Evolutionary conservation across 2,888 invertebrate species (phyloP).

Genomic region (Micoletzkya japonica): DNA sequence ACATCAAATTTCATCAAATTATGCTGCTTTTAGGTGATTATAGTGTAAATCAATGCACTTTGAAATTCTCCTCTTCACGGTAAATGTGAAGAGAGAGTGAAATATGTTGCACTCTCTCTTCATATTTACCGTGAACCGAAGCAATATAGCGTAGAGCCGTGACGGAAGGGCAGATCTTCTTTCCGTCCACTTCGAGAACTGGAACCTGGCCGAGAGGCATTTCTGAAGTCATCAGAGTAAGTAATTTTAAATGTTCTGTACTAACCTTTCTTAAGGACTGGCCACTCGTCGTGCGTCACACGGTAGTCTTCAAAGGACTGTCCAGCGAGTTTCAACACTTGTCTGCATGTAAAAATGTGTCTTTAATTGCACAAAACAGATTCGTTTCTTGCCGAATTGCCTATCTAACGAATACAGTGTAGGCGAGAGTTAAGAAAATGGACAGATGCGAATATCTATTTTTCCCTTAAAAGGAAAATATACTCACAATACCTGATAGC

Average conservation of each 20-base stretch:
- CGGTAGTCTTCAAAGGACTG: slow-evolving; percentile 45
- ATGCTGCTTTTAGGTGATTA: no score
- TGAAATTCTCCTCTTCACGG: no score
- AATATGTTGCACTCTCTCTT: background rate
- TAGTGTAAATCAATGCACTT: no score
- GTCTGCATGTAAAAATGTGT: background rate
- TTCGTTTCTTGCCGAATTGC: background rate
- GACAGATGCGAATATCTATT: background rate
- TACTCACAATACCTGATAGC: slow-evolving; percentile 32
- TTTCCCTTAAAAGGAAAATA: background rate
- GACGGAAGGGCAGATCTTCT: slow-evolving; percentile 50
- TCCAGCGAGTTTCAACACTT: slow-evolving; percentile 35
- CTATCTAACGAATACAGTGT: background rate
- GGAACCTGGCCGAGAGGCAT: slow-evolving; percentile 59
- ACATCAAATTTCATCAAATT: no score
- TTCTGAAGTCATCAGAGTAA: slow-evolving; percentile 35
- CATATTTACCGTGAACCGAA: slow-evolving; percentile 49
- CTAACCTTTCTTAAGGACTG: slow-evolving; percentile 36
- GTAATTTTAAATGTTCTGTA: background rate
- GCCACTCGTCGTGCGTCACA: slow-evolving; percentile 48
- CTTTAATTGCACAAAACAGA: background rate
- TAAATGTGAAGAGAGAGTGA: no score
- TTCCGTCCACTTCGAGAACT: slow-evolving; percentile 59
- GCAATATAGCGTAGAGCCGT: slow-evolving; percentile 55
- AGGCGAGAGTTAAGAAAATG: background rate